Evolutionary conservation across 2,797 vertebrate genomes (phyloP).

Genomic region (Melanotaenia parkinsoni): DNA sequence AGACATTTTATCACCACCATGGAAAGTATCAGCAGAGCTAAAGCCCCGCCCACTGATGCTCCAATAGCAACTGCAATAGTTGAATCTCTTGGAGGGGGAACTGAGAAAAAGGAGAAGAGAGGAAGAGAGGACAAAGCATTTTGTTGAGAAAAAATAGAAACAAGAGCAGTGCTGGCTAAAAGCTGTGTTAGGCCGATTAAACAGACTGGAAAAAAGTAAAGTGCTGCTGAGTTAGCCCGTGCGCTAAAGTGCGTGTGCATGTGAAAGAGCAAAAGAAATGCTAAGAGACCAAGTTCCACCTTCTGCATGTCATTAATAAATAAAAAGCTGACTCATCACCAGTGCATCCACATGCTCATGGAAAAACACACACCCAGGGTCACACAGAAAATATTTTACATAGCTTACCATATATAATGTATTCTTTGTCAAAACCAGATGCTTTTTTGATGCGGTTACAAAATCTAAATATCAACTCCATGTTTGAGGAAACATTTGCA

Average conservation of each 20-base stretch:
- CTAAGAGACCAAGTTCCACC: conserved; percentile 46
- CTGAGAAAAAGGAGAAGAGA: conserved; percentile 66
- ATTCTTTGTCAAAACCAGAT: not conserved
- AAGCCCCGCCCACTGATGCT: conserved; percentile 92
- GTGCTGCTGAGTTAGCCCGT: conserved; percentile 63
- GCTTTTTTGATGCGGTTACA: not conserved
- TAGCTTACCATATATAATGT: not conserved
- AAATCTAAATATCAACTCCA: not conserved
- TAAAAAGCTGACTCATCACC: conserved; percentile 75
- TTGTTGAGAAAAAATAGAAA: conserved; percentile 45
- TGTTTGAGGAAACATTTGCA: conserved; percentile 2
- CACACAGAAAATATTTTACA: conserved; percentile 11
- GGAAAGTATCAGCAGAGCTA: conserved; percentile 93
- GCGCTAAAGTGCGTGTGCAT: conserved; percentile 22
- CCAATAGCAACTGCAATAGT: conserved; percentile 95
- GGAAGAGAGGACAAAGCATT: conserved; percentile 55
- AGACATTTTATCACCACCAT: conserved; percentile 96
- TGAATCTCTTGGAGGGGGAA: conserved; percentile 92
- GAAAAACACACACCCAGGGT: conserved; percentile 17
- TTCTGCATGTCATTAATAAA: conserved; percentile 67
- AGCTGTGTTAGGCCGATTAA: conserved; percentile 66
- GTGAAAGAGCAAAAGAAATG: conserved; percentile 34
- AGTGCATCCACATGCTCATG: conserved; percentile 16
- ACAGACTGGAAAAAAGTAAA: conserved; percentile 63
- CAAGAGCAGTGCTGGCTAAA: conserved; percentile 61